Base-by-base conservation (phyloP, 2,113 vertebrate species). In the Alexandromys fortis region DNA sequence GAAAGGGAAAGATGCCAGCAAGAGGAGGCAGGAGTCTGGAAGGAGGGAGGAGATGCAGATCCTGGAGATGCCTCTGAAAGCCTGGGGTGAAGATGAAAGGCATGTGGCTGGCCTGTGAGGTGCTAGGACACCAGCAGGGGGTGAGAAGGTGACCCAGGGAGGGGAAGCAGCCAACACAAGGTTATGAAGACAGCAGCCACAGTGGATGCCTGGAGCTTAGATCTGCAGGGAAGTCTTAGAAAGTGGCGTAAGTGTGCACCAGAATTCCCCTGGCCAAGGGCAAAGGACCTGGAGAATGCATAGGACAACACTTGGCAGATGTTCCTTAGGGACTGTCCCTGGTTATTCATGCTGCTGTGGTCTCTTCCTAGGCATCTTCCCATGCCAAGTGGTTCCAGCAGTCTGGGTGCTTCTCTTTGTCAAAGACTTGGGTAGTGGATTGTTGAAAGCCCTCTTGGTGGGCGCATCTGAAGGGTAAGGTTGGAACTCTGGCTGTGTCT, bases 51-150 rank as follows among this genome's bases (percentile, higher is more conserved):
- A 83, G 42, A 45, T 35, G 61, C 87, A 77, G 90, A 45, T 7
- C 24, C 87, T 85, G 63, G 26, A 85, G 75, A 75, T 33, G 45
- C 85, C 94, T 87, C 47, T 35, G 38, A 95, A 82, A 83, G 55
- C 21, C n/a, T 61, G 65, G 75, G 93, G 52, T 90, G 77, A 89
- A 81, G 83, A 63, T 2, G 42, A 35, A 87, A 78, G 38, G 22
- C 67, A 35, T 38, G 79, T 55, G 24, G 49, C 42, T 95, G 79
- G 52, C 77, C 87, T 92, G 75, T 75, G 45, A 93, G 45, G 49
- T 92, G 28, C 49, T 86, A 73, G 61, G 89, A 92, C 72, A 81
- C 90, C 79, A 90, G 85, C 87, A 93, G 76, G 35, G 17, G 45
- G 30, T 77, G 76, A 58, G 49, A 83, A 91, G 55, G 87, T 91